Evolutionary conservation across 2,113 vertebrate genomes (phyloP), one percentile per base, ranked within the genome.

Genomic region (Raja brachyura): DNA sequence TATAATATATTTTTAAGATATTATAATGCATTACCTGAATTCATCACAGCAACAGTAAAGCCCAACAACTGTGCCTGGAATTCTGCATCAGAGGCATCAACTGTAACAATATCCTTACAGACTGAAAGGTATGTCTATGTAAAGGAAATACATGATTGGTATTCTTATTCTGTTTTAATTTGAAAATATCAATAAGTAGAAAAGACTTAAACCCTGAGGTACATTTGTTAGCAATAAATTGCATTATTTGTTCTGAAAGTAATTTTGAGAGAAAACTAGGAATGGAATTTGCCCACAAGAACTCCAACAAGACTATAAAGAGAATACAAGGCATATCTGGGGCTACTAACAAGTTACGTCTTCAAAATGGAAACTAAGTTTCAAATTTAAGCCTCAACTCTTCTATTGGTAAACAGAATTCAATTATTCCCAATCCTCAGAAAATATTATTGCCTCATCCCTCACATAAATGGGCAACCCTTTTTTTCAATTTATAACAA

Each of bases 11-110:
- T 18, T 88, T 54, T 7, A 56, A 61, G 25, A 90, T 78, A 86
- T 0, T 61, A 79, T 16, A 90, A 78, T 0, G 0, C 0, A 94
- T 95, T 96, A 98, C 98, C 97, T 95, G 97, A 96, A 75, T 97
- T 94, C 70, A 98, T 95, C 93, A 97, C 93, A 61, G 94, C 94
- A 0, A 97, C 96, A 93, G 95, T 96, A 93, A 97, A 83, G 76
- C 97, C 96, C 74, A 99, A 95, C 93, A 98, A 93, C 0, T 95
- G 95, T 93, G 94, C 93, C 93, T 97, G 97, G 95, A 99, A 98
- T 0, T 93, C 73, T 16, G 93, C 9, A 83, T 97, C 96, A 0
- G 96, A 97, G 78, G 98, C 95, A 94, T 97, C 97, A 56, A 98
- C 96, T 93, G 98, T 97, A 59, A 98, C 90, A 76, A 97, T 94